phyloP scores from a whole-genome alignment of 2,888 invertebrate genomes.

The Mamestra brassicae region DNA sequence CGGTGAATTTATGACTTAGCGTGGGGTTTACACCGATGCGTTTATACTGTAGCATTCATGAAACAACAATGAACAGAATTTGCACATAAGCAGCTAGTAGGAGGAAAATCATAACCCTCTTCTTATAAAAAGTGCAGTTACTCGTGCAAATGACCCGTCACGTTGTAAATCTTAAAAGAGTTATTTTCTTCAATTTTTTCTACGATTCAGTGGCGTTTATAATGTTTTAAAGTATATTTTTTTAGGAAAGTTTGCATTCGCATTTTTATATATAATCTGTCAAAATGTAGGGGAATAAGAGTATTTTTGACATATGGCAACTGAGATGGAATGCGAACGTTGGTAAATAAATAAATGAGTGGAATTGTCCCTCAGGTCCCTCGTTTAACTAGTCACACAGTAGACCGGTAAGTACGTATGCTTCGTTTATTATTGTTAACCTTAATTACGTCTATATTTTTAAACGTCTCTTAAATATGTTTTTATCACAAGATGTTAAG shows the following conservation, averaged over 20 bases:
- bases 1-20: too few species aligned
- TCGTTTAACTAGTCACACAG: constrained; percentile 9
- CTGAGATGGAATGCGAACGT: too few species aligned
- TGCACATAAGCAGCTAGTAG: too few species aligned
- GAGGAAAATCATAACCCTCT: not conserved
- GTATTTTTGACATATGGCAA: too few species aligned
- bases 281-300: too few species aligned
- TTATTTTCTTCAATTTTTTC: not conserved
- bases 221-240: not conserved
- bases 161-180: not conserved
- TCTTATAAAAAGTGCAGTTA: not conserved
- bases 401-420: not conserved
- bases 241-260: too few species aligned
- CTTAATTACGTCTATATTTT: constrained; percentile 30
- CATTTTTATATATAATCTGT: too few species aligned
- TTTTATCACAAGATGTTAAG: not conserved
- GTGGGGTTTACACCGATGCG: too few species aligned
- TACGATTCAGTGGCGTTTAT: not conserved
- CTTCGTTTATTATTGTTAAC: constrained; percentile 41
- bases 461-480: constrained; percentile 7
- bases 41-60: too few species aligned
- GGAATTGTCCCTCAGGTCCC: too few species aligned
- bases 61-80: too few species aligned
- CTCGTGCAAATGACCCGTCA: not conserved
- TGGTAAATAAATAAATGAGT: too few species aligned